Conservation (phyloP, 2,113 vertebrate species). For the Ceuthmochares aereus region DNA sequence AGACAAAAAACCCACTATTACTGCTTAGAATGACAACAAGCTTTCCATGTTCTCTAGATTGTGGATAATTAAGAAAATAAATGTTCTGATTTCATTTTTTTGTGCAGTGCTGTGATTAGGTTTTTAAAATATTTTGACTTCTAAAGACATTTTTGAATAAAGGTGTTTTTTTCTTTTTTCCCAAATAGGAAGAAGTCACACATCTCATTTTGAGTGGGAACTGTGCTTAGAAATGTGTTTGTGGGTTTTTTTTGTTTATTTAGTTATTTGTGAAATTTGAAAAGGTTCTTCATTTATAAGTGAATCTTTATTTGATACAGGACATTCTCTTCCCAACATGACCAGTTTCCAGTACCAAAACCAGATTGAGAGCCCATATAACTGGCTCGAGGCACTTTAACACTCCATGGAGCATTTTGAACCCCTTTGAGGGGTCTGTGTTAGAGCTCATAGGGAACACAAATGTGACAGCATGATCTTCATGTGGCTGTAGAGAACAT, state of each 20-base stretch:
- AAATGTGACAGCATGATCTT: neutral
- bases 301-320: neutral
- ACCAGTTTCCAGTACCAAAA: neutral
- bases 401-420: neutral
- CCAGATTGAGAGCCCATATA: neutral
- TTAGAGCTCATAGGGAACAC: neutral
- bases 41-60: neutral
- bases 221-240: neutral
- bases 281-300: neutral
- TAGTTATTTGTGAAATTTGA: neutral
- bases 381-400: neutral
- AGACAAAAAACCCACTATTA: neutral
- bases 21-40: constrained; percentile 1
- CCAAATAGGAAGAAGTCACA: neutral
- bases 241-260: neutral
- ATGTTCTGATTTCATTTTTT: neutral
- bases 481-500: neutral
- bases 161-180: neutral
- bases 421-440: neutral
- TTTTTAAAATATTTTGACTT: constrained; percentile 33
- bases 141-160: neutral
- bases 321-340: neutral
- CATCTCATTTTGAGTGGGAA: neutral
- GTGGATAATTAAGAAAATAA: constrained; percentile 4
- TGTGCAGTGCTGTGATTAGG: neutral